Percentiles rank a stretch among this genome's conserved stretches.
Conservation (phyloP, 2,113 vertebrate species). For the Zosterops borbonicus region DNA sequence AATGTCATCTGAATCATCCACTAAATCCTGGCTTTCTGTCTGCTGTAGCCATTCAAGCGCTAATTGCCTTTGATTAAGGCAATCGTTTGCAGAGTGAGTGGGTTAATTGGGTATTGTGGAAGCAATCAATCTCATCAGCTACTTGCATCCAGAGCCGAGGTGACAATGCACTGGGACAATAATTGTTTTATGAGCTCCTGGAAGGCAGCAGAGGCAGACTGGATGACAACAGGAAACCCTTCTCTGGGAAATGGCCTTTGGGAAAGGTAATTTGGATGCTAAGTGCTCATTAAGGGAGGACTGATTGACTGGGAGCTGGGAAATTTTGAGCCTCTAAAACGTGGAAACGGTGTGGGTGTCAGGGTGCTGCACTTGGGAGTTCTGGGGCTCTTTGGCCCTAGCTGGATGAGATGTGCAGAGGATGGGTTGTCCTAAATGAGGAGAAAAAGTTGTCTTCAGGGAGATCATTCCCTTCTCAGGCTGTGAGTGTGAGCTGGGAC, state of each 20-base stretch:
- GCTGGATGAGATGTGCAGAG: background rate
- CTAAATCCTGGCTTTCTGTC: conserved; percentile 28
- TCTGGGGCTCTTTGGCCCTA: background rate
- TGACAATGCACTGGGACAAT: conserved; percentile 22
- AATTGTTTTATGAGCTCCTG: conserved; percentile 59
- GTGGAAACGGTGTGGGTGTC: background rate
- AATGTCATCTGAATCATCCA: background rate
- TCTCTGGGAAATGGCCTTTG: background rate
- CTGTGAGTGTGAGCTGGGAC: background rate
- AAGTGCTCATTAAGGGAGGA: background rate
- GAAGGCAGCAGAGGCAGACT: conserved; percentile 50
- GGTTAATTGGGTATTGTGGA: conserved; percentile 70
- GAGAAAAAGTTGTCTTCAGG: background rate
- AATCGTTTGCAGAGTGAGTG: conserved; percentile 45
- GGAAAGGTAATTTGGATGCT: conserved; percentile 23
- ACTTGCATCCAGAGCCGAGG: conserved; percentile 22
- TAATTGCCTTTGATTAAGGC: conserved; percentile 70
- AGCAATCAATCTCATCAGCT: conserved; percentile 62
- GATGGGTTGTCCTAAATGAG: background rate
- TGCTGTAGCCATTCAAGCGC: conserved; percentile 12
- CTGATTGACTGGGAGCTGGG: background rate
- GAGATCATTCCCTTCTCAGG: background rate
- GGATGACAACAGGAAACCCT: conserved; percentile 23
- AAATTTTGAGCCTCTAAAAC: background rate
- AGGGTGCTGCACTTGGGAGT: background rate